A percentile compares a stretch with the other conserved stretches of the same genome.
Evolutionary conservation across 2,797 vertebrate genomes (phyloP).

Genomic region (Eulemur rubriventer): DNA sequence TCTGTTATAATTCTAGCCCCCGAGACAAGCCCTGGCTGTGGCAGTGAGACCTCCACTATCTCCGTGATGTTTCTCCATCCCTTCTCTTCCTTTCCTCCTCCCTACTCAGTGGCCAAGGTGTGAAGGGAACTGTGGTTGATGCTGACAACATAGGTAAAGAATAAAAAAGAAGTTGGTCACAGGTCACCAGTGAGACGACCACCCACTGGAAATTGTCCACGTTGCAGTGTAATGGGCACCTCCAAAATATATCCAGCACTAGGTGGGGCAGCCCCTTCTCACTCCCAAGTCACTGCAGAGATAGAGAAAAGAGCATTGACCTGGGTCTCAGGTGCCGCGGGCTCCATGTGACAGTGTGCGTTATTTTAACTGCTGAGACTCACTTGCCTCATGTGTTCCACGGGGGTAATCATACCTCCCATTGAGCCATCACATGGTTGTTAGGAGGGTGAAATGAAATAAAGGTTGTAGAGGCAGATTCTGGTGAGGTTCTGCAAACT

Average conservation of each 20-base stretch:
- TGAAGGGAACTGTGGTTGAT: neutral
- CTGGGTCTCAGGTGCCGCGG: no score
- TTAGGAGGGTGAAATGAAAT: neutral
- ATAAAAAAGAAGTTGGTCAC: neutral
- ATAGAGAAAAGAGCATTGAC: fast-evolving
- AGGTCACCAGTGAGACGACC: neutral
- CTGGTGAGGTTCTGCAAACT: neutral
- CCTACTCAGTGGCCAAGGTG: no score
- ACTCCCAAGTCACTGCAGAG: no score
- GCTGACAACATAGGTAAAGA: neutral
- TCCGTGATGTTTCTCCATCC: neutral
- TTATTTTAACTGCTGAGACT: neutral
- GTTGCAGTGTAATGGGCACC: neutral
- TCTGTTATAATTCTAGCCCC: fast-evolving
- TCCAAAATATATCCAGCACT: neutral
- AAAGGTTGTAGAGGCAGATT: neutral
- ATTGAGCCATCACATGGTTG: fast-evolving
- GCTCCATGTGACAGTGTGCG: neutral
- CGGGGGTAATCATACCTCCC: no score
- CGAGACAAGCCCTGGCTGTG: neutral
- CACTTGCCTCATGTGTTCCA: neutral
- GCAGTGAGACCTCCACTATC: neutral
- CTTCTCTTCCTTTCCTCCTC: neutral
- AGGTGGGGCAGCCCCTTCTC: fast-evolving
- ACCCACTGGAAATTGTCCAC: neutral